A percentile compares a stretch with the other conserved stretches of the same genome.
phyloP scores from a whole-genome alignment of 2,888 invertebrate genomes.

The Chloroclysta siterata region DNA sequence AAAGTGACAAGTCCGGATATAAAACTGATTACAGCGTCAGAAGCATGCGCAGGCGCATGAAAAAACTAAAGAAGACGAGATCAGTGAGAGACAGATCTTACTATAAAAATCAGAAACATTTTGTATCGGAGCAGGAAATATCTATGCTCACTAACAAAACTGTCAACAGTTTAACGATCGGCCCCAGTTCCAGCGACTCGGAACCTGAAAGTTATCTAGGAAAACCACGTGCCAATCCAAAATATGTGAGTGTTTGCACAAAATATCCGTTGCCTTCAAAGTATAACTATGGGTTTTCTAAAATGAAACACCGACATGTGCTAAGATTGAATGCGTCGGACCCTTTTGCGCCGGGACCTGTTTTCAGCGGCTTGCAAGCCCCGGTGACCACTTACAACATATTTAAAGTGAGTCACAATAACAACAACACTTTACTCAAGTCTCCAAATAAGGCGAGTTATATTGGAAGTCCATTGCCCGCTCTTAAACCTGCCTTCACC shows the following conservation, averaged over 20 bases:
- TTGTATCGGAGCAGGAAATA: constrained; percentile 86
- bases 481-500: constrained; percentile 72
- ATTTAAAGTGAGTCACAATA: constrained; percentile 78
- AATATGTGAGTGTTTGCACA: constrained; percentile 76
- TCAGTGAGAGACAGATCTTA: constrained; percentile 81
- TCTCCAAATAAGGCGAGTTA: constrained; percentile 67
- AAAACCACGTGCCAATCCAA: constrained; percentile 72
- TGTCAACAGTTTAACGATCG: constrained; percentile 82
- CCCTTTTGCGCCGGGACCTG: constrained; percentile 81
- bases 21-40: constrained; percentile 85
- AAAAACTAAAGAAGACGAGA: constrained; percentile 79
- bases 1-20: constrained; percentile 86
- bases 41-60: constrained; percentile 77
- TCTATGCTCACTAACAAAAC: constrained; percentile 82
- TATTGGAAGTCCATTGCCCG: constrained; percentile 66
- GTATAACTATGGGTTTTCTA: constrained; percentile 72
- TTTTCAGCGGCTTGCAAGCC: constrained; percentile 78
- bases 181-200: constrained; percentile 83
- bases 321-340: constrained; percentile 71
- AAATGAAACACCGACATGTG: constrained; percentile 68
- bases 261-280: constrained; percentile 74
- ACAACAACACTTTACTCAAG: constrained; percentile 74
- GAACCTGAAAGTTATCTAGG: constrained; percentile 77
- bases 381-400: constrained; percentile 77
- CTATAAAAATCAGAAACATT: constrained; percentile 83